Conservation (phyloP, 2,888 invertebrate genomes). For the Scaptomyza cyrtandrae region DNA sequence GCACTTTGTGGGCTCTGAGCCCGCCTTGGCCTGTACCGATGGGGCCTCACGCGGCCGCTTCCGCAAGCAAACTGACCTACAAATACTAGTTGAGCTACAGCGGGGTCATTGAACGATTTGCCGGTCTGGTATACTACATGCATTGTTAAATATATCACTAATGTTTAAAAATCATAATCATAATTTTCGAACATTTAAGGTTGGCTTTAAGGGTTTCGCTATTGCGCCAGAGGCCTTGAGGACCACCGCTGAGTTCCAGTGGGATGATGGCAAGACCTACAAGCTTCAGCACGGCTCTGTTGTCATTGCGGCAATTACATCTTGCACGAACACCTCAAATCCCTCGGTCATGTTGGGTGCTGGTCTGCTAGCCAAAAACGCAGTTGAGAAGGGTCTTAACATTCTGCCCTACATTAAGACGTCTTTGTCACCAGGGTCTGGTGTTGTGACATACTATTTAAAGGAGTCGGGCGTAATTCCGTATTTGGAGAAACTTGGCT, state of each 20-base stretch:
- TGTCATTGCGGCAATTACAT: conserved; percentile 98
- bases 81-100: conserved; percentile 30
- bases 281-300: conserved; percentile 95
- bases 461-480: conserved; percentile 96
- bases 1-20: conserved; percentile 46
- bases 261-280: conserved; percentile 91
- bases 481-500: conserved; percentile 93
- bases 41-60: conserved; percentile 58
- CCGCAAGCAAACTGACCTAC: conserved; percentile 79
- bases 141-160: not conserved
- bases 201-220: conserved; percentile 96
- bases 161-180: conserved; percentile 13
- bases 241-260: conserved; percentile 90
- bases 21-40: conserved; percentile 12
- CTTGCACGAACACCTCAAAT: conserved; percentile 99
- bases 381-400: conserved; percentile 94
- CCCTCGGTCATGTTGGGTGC: conserved; percentile 99
- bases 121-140: not conserved
- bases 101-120: conserved; percentile 65
- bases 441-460: conserved; percentile 93
- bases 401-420: conserved; percentile 98
- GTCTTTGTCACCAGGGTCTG: conserved; percentile 97
- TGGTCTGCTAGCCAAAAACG: conserved; percentile 96
- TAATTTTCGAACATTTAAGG: conserved; percentile 85
- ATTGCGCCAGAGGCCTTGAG: conserved; percentile 88